A percentile compares a stretch with the other conserved stretches of the same genome.
Conservation (phyloP, 2,113 vertebrate species). For the Orycteropus afer region DNA sequence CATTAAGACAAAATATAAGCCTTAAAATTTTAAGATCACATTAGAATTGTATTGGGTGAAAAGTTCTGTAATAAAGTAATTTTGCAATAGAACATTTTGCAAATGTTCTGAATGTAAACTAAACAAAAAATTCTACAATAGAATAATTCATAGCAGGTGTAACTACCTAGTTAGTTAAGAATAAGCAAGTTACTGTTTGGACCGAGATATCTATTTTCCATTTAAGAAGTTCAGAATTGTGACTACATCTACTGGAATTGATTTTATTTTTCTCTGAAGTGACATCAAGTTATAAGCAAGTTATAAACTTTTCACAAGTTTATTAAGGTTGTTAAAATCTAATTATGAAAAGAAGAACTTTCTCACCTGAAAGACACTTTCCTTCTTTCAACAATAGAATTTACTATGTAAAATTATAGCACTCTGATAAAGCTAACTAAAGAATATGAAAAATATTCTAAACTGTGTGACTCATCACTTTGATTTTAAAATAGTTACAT, state of each 20-base stretch:
- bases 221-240: constrained; percentile 49
- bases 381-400: constrained; percentile 63
- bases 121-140: neutral
- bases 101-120: constrained; percentile 7
- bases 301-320: constrained; percentile 28
- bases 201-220: neutral
- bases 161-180: neutral
- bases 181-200: neutral
- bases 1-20: neutral
- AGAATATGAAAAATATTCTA: constrained; percentile 79
- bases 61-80: constrained; percentile 17
- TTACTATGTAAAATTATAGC: constrained; percentile 52
- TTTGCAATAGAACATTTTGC: neutral
- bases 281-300: constrained; percentile 24
- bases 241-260: neutral
- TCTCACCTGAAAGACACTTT: neutral
- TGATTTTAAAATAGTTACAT: constrained; percentile 84
- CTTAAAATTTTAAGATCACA: constrained; percentile 8
- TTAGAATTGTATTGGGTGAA: constrained; percentile 7
- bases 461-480: constrained; percentile 84
- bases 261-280: constrained; percentile 29
- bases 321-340: constrained; percentile 12
- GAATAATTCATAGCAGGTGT: neutral
- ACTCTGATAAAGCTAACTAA: constrained; percentile 63
- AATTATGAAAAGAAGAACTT: neutral